phyloP scores from a whole-genome alignment of 2,888 invertebrate species.

The Megastigmus dorsalis region DNA sequence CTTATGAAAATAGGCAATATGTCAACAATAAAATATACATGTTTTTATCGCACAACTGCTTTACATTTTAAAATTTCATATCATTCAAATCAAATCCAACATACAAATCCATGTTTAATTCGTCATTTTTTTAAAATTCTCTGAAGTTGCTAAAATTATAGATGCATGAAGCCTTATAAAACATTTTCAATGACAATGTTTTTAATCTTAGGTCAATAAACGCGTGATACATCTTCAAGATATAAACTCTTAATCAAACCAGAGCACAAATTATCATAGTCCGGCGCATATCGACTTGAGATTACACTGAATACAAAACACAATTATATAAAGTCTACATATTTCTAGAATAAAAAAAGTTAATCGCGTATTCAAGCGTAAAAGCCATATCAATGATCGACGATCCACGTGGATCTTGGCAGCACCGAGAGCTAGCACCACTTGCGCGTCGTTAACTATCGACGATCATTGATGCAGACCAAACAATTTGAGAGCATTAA shows the following conservation, averaged over 20 bases:
- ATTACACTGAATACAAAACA: slow-evolving; percentile 43
- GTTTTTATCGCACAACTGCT: slow-evolving; percentile 49
- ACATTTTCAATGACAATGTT: slow-evolving; percentile 24
- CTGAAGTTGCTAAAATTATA: slow-evolving; percentile 1
- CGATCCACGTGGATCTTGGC: slow-evolving; percentile 4
- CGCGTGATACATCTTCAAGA: slow-evolving; percentile 5
- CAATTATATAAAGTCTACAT: slow-evolving; percentile 35
- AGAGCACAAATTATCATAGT: slow-evolving; percentile 10
- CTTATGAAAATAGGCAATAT: slow-evolving; percentile 65
- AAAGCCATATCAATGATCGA: slow-evolving; percentile 34
- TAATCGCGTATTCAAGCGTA: slow-evolving; percentile 35
- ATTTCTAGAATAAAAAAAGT: slow-evolving; percentile 25
- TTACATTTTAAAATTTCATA: slow-evolving; percentile 48
- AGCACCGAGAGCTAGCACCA: slow-evolving; percentile 43
- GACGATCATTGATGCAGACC: slow-evolving; percentile 87
- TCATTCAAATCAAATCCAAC: slow-evolving; percentile 38
- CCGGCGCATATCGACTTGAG: background rate
- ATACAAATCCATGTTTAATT: slow-evolving; percentile 20
- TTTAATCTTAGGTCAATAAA: slow-evolving; percentile 17
- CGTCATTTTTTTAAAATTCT: slow-evolving; percentile 13
- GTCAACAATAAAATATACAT: slow-evolving; percentile 62
- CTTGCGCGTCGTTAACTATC: slow-evolving; percentile 52
- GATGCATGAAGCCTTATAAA: slow-evolving; percentile 33
- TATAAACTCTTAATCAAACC: slow-evolving; percentile 21
- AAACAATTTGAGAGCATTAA: slow-evolving; percentile 93